Base-by-base conservation (phyloP, 2,888 invertebrate species). In the Platynereis dumerilii region DNA sequence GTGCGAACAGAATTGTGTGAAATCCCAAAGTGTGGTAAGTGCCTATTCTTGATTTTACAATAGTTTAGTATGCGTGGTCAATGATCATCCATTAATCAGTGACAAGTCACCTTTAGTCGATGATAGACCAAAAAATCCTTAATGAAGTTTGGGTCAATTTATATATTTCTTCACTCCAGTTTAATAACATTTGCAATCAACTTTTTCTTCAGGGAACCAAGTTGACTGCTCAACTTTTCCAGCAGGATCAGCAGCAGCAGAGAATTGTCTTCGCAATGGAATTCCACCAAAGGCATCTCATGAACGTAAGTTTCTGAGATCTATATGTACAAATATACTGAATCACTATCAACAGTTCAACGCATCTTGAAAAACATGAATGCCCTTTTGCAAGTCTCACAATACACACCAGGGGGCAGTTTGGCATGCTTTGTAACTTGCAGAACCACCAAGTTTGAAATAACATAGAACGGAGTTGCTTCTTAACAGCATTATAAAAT, bases 1-100 rank as follows among this genome's bases (percentile, higher is more conserved):
- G 88, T 89, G 75, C 89, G 90, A 72, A 90, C 90, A 78, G 94
- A 95, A 81, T 85, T 89, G 64, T 98, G 97, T 84, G 89, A 91
- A 76, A 91, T 98, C 74, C 91, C 91, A 22, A 91, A 91, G 85
- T 97, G 97, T 87, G 87, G 90, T 90, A 48, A 48, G 42, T 42
- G n/a, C n/a, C n/a, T n/a, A n/a, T n/a, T n/a, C n/a, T n/a, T n/a
- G n/a, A n/a, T n/a, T n/a, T n/a, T n/a, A n/a, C n/a, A n/a, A n/a
- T n/a, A n/a, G n/a, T n/a, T n/a, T n/a, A n/a, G n/a, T n/a, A n/a
- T n/a, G n/a, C n/a, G n/a, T n/a, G n/a, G n/a, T n/a, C n/a, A n/a
- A n/a, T n/a, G n/a, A n/a, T n/a, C n/a, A n/a, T n/a, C n/a, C n/a
- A n/a, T n/a, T n/a, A n/a, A n/a, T n/a, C n/a, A n/a, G n/a, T n/a